Conservation (phyloP, 2,113 vertebrate species). For the Brienomyrus brachyistius region DNA sequence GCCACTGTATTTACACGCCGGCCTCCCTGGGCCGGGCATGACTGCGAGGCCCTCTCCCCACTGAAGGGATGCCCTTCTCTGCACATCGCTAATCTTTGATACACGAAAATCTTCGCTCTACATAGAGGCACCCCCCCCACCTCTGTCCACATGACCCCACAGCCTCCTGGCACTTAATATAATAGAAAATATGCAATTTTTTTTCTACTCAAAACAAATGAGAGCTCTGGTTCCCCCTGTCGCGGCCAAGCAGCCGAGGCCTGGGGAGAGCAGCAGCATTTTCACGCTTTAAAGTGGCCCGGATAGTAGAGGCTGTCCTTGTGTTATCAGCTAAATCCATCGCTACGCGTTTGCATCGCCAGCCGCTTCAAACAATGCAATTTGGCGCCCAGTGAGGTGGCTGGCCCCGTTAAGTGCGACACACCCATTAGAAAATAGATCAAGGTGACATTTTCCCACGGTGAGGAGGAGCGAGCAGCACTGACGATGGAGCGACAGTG, state of each 20-base stretch:
- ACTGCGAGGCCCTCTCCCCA: conserved; percentile 37
- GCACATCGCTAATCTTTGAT: conserved; percentile 48
- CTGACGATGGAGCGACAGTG: not conserved
- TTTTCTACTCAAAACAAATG: not conserved
- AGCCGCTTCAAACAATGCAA: not conserved
- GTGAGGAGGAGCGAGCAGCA: not conserved
- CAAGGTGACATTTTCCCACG: conserved; percentile 7
- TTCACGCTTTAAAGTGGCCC: not conserved
- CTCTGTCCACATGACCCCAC: not conserved
- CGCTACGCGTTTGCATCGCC: not conserved
- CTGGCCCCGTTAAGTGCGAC: not conserved
- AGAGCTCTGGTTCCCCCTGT: not conserved
- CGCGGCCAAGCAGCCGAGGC: not conserved
- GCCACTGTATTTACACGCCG: conserved; percentile 56
- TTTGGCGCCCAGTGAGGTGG: not conserved
- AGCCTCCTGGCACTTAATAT: not conserved
- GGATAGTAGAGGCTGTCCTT: not conserved
- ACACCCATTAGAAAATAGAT: not conserved
- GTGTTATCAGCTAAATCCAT: not conserved
- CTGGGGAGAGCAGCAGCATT: not conserved
- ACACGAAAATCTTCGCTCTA: conserved; percentile 18
- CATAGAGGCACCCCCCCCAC: conserved; percentile 28
- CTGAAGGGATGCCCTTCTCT: conserved; percentile 46
- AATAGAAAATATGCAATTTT: conserved; percentile 3
- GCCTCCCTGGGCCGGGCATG: conserved; percentile 46